Base-by-base conservation (phyloP, 2,113 vertebrate species). In the Setophaga coronata region DNA sequence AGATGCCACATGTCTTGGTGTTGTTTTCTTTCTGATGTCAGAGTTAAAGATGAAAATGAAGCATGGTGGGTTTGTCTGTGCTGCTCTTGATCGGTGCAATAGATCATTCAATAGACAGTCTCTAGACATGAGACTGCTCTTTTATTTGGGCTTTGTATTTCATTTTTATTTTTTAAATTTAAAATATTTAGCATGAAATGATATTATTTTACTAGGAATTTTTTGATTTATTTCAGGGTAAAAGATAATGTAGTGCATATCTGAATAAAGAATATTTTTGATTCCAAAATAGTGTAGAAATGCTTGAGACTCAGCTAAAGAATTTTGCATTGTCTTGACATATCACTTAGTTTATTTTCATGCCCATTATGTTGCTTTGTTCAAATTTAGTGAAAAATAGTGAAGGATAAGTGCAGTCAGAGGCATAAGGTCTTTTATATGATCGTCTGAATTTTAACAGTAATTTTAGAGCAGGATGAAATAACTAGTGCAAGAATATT, bases 331-430 rank as follows among this genome's bases (percentile, higher is more conserved):
- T 92, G 6, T 80, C 54, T 95, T 18, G 24, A 87, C 47, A 53
- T 33, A 82, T 58, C 79, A 57, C 40, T 80, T 90, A 47, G 26
- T 89, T 96, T 96, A 67, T 96, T 96, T 97, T 96, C 71, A 64
- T 86, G 54, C 53, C 94, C 7, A 9, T 96, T 93, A 85, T 62
- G 64, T 78, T 82, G 56, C 71, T 93, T 77, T 92, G 42, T 87
- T 97, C 47, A 94, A 91, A 76, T 89, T 62, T 67, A 82, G 56
- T 84, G 86, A 77, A 93, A 90, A 93, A 73, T 12, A 65, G 28
- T 15, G 7, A 65, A 69, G 34, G 93, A 78, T 18, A 73, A 58
- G 40, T 62, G 16, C 48, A 51, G 48, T 25, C 17, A 70, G 6
- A 87, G 74, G 33, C 31, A 29, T 33, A 80, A 84, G 10, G 26